Conservation (phyloP, 1,140 invertebrate genomes). For the Halesus radiatus region DNA sequence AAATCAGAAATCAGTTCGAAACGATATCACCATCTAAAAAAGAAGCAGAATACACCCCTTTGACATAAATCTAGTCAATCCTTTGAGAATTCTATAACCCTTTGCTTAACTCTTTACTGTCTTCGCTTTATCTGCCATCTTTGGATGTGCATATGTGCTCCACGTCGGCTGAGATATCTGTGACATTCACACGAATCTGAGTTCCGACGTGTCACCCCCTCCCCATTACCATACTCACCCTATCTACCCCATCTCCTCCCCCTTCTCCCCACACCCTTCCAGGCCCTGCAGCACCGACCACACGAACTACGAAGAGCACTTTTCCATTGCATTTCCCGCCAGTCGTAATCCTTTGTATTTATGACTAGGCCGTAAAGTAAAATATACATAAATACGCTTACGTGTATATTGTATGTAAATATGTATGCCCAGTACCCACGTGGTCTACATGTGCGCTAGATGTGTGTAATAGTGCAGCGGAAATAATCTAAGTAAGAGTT, state of each 20-base stretch:
- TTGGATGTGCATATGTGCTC: constrained; percentile 4
- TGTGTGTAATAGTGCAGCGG: neutral
- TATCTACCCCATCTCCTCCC: too few species aligned
- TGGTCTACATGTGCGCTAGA: too few species aligned
- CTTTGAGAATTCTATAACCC: neutral
- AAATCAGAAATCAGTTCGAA: too few species aligned
- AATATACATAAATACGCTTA: constrained; percentile 51
- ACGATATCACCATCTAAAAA: too few species aligned
- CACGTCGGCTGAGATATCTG: constrained; percentile 25
- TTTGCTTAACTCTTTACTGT: neutral
- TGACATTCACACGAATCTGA: constrained; percentile 16
- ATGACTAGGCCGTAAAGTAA: constrained; percentile 55
- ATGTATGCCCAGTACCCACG: too few species aligned
- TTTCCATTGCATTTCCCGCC: constrained; percentile 53
- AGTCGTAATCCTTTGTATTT: constrained; percentile 55
- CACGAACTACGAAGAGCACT: constrained; percentile 38
- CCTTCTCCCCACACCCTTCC: neutral
- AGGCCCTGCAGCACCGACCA: constrained; percentile 1
- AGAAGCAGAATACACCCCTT: too few species aligned
- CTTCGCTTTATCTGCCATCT: constrained; percentile 16
- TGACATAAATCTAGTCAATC: neutral
- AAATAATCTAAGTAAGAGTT: constrained; percentile 14
- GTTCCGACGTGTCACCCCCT: constrained; percentile 9
- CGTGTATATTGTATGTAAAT: neutral
- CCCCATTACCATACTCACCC: constrained; percentile 18